Evolutionary conservation across 2,113 vertebrate genomes (phyloP).

Genomic region (Nycticorax nycticorax): DNA sequence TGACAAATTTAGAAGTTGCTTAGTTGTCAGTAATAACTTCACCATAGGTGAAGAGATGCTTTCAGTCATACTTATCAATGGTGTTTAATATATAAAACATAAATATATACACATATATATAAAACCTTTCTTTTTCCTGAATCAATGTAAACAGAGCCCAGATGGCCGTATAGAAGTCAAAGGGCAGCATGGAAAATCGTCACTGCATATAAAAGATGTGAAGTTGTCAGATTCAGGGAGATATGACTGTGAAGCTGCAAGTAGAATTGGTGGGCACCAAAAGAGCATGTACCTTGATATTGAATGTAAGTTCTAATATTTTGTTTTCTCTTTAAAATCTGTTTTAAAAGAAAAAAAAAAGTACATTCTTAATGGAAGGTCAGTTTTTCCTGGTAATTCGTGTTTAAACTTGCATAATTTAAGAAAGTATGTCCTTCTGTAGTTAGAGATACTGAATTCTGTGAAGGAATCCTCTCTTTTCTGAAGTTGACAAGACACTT

Average conservation of each 20-base stretch:
- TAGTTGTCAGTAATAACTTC: background rate
- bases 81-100: conserved; percentile 16
- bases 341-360: background rate
- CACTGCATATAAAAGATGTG: conserved; percentile 89
- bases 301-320: conserved; percentile 85
- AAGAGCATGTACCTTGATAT: conserved; percentile 99
- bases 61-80: background rate
- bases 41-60: background rate
- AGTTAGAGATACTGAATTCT: background rate
- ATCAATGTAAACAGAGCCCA: conserved; percentile 80
- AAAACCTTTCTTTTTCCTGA: conserved; percentile 55
- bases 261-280: conserved; percentile 94
- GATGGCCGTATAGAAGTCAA: conserved; percentile 92
- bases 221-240: conserved; percentile 88
- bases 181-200: conserved; percentile 88
- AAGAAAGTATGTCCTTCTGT: background rate
- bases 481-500: background rate
- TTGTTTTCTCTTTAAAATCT: conserved; percentile 24
- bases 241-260: conserved; percentile 97
- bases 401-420: background rate
- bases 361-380: conserved; percentile 17
- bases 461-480: background rate
- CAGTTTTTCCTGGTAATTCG: background rate
- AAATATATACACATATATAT: background rate
- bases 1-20: background rate